These are phyloP conservation scores for Phylloscopus trochilus DNA, from an alignment of 2,113 vertebrate species.

Conservation along the genomic window DNA sequence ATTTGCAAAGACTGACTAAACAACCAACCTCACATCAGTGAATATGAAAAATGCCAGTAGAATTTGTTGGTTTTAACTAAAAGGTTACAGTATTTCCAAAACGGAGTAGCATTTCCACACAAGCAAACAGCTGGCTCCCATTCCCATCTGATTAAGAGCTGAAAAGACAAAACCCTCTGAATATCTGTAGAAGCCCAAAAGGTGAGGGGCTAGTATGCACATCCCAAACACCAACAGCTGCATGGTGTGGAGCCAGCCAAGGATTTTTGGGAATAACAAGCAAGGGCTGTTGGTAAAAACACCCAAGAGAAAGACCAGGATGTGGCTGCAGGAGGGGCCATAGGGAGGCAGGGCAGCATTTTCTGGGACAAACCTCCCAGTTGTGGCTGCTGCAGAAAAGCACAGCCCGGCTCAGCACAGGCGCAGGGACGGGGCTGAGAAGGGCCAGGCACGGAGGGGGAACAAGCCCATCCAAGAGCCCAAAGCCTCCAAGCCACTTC, in stretches of 20 bases:
- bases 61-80: not conserved
- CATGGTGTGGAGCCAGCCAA: not conserved
- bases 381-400: not conserved
- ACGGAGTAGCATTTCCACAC: not conserved
- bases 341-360: not conserved
- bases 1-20: not conserved
- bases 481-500: not conserved
- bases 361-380: not conserved
- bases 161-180: not conserved
- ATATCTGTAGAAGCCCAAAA: not conserved
- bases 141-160: not conserved
- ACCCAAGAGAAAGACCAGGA: not conserved
- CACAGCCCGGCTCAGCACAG: fast-evolving
- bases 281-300: not conserved
- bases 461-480: not conserved
- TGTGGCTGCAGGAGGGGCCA: not conserved
- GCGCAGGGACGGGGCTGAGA: fast-evolving
- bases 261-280: not conserved
- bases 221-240: fast-evolving
- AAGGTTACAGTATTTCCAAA: not conserved
- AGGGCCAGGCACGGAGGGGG: not conserved
- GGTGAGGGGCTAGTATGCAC: too few relatives aligned
- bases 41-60: fast-evolving
- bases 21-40: not conserved
- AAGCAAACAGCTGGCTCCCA: not conserved